phyloP scores from a whole-genome alignment of 2,113 vertebrate species.

The Cephalopholis sonnerati region DNA sequence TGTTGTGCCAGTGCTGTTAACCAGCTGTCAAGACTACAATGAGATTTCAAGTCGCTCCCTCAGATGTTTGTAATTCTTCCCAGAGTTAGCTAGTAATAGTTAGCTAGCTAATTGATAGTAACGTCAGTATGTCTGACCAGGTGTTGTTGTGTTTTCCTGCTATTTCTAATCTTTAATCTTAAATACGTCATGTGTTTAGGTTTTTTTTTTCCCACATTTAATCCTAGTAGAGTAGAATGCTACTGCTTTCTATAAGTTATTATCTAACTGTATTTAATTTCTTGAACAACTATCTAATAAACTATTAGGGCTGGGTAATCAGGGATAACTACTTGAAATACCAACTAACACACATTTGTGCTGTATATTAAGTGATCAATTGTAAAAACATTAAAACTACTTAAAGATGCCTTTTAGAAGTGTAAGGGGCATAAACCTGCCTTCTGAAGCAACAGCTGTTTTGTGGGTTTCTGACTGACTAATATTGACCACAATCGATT shows the following conservation, averaged over 20 bases:
- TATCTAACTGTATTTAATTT: background rate
- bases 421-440: background rate
- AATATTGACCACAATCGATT: background rate
- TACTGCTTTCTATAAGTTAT: background rate
- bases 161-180: background rate
- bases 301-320: background rate
- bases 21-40: constrained; percentile 41
- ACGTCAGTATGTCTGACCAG: background rate
- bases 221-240: background rate
- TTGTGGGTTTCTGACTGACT: background rate
- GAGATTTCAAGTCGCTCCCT: background rate
- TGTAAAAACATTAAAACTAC: background rate
- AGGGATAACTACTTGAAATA: background rate
- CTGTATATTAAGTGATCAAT: background rate
- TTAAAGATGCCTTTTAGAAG: background rate
- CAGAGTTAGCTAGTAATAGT: constrained; percentile 27
- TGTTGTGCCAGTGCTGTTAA: background rate
- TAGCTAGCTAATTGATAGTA: constrained; percentile 2
- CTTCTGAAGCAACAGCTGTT: constrained; percentile 16
- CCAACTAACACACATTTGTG: background rate
- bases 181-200: background rate
- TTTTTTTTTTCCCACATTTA: background rate
- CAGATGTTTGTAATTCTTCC: background rate
- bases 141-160: background rate
- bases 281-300: constrained; percentile 12